phyloP scores from a whole-genome alignment of 1,140 invertebrate genomes.

The Aphelinus atriplicis region DNA sequence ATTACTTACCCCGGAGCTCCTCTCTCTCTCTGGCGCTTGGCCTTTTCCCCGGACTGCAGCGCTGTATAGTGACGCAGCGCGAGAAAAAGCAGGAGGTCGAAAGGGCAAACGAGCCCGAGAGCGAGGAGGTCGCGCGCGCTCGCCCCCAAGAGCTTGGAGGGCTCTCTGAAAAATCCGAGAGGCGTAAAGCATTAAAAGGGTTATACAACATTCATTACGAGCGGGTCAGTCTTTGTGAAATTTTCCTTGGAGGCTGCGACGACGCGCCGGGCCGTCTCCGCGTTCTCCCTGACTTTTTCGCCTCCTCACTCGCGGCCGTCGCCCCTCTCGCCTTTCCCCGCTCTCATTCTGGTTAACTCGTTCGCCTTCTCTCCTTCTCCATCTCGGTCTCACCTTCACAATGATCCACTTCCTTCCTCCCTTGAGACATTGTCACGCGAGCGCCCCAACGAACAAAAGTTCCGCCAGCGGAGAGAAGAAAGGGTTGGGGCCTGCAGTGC shows the following conservation, averaged over 20 bases:
- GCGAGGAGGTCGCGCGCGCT: constrained; percentile 19
- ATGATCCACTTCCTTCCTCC: constrained; percentile 10
- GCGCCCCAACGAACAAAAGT: neutral
- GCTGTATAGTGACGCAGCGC: constrained; percentile 45
- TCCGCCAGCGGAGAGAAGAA: no score
- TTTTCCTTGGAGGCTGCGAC: constrained; percentile 57
- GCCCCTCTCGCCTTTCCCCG: neutral
- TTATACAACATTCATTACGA: constrained; percentile 68
- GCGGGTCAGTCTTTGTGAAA: constrained; percentile 65
- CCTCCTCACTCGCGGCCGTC: constrained; percentile 22
- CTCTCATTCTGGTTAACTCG: constrained; percentile 12
- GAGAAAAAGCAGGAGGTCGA: constrained; percentile 39
- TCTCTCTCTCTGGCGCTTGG: constrained; percentile 18
- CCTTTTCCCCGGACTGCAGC: constrained; percentile 43
- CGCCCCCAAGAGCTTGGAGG: constrained; percentile 42
- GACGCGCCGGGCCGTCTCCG: constrained; percentile 35
- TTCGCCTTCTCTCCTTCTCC: neutral
- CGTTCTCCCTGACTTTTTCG: constrained; percentile 21
- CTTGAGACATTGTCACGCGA: constrained; percentile 46
- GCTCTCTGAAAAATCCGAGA: constrained; percentile 66
- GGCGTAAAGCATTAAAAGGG: constrained; percentile 68
- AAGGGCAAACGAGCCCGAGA: constrained; percentile 38
- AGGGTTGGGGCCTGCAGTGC: no score
- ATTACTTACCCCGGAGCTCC: constrained; percentile 61
- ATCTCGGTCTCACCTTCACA: constrained; percentile 32